A percentile compares a stretch with the other conserved stretches of the same genome.
These are phyloP conservation scores for Lepilemur septentrionalis DNA, from an alignment of 2,797 vertebrate species.

Conservation along the genomic window DNA sequence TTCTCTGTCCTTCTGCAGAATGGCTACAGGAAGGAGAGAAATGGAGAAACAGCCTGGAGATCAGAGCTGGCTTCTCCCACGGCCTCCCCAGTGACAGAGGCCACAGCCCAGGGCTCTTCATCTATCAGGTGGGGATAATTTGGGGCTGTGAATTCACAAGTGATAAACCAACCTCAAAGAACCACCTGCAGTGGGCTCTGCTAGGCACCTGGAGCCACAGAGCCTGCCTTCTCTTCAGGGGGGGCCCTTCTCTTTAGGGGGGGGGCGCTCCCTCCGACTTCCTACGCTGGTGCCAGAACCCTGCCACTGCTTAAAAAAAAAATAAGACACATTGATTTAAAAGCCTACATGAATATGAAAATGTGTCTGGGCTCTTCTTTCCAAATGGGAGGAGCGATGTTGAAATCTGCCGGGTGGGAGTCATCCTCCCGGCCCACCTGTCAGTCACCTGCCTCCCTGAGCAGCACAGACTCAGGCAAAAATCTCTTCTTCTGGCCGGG, in stretches of 20 bases:
- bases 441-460: conserved; percentile 73
- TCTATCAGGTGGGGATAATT: background rate
- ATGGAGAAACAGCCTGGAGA: background rate
- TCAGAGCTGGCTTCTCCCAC: background rate
- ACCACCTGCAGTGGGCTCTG: no score
- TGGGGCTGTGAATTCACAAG: background rate
- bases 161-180: background rate
- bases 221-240: background rate
- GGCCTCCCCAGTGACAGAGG: background rate
- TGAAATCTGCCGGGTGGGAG: conserved; percentile 49
- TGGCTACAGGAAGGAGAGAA: background rate
- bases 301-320: background rate
- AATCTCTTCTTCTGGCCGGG: no score
- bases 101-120: background rate
- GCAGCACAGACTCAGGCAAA: conserved; percentile 16
- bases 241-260: background rate
- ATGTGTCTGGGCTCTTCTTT: background rate
- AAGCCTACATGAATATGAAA: background rate
- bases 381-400: background rate
- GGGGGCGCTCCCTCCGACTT: background rate
- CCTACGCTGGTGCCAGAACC: background rate
- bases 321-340: background rate
- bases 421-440: conserved; percentile 72
- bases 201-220: no score
- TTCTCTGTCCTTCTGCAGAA: background rate